Conservation (phyloP, 2,888 invertebrate genomes). For the Fissipunctia ypsillon region DNA sequence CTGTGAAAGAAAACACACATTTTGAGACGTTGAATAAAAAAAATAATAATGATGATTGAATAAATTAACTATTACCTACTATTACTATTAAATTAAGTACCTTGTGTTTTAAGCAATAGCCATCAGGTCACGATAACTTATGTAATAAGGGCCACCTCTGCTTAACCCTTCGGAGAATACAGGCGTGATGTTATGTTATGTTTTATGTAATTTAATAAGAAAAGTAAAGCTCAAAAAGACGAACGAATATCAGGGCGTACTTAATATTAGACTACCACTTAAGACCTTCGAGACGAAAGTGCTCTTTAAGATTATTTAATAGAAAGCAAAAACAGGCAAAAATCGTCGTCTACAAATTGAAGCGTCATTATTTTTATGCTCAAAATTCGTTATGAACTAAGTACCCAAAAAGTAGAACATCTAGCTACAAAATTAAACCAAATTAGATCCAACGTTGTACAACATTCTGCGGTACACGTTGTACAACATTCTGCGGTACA, state of each 20-base stretch:
- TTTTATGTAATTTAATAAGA: no score
- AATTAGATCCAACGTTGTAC: slow-evolving; percentile 20
- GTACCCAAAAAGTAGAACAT: slow-evolving; percentile 10
- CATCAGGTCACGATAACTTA: neutral
- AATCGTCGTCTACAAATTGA: neutral
- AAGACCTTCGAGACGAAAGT: neutral
- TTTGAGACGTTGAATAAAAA: neutral
- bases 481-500: slow-evolving; percentile 6
- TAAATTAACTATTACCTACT: no score
- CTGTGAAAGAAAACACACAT: neutral
- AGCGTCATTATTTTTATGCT: neutral
- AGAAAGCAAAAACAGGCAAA: neutral
- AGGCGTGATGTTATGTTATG: no score
- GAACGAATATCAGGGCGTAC: neutral
- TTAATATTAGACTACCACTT: slow-evolving; percentile 15
- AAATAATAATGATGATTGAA: no score
- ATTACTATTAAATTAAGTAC: neutral
- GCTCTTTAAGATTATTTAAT: slow-evolving; percentile 16
- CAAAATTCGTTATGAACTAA: neutral
- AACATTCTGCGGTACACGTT: slow-evolving; percentile 1
- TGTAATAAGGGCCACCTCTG: no score
- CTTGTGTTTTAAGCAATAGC: no score
- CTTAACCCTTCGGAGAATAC: no score
- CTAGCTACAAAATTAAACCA: slow-evolving; percentile 19
- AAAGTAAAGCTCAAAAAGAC: neutral